Evolutionary conservation across 1,140 invertebrate genomes (phyloP).

Genomic region (Rhyacophila brunnea): DNA sequence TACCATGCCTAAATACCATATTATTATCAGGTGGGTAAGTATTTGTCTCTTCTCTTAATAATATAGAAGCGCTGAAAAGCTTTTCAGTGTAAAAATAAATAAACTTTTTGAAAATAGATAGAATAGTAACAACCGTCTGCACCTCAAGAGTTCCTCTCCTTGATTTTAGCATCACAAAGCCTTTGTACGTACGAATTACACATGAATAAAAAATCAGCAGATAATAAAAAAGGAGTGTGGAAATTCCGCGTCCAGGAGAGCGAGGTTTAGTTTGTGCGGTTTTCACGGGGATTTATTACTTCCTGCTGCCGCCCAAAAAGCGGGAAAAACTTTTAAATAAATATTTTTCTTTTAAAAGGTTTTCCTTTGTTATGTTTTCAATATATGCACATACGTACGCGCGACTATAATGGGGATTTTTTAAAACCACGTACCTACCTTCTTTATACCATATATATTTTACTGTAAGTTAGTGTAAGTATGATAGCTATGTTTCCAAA

Average conservation of each 20-base stretch:
- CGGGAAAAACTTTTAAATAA: constrained; percentile 35
- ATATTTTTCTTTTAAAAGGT: constrained; percentile 23
- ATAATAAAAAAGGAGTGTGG: constrained; percentile 17
- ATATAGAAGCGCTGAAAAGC: no score
- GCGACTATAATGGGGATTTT: no score
- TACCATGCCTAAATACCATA: no score
- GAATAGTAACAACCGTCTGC: neutral
- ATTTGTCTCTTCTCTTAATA: no score
- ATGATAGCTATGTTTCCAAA: no score
- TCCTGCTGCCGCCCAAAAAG: constrained; percentile 24
- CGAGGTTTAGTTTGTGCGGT: constrained; percentile 26
- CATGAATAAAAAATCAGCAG: constrained; percentile 27
- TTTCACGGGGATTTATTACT: constrained; percentile 32
- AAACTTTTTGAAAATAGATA: no score
- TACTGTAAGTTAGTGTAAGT: no score
- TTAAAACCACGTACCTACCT: no score
- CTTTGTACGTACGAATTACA: constrained; percentile 4
- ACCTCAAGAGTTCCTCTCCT: neutral
- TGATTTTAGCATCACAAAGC: neutral
- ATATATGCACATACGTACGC: no score
- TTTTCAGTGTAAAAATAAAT: no score
- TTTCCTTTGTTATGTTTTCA: constrained; percentile 5
- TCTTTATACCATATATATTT: no score
- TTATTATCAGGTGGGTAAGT: no score
- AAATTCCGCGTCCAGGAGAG: constrained; percentile 7